Base-by-base conservation (phyloP, 2,797 vertebrate species). In the Menidia menidia region DNA sequence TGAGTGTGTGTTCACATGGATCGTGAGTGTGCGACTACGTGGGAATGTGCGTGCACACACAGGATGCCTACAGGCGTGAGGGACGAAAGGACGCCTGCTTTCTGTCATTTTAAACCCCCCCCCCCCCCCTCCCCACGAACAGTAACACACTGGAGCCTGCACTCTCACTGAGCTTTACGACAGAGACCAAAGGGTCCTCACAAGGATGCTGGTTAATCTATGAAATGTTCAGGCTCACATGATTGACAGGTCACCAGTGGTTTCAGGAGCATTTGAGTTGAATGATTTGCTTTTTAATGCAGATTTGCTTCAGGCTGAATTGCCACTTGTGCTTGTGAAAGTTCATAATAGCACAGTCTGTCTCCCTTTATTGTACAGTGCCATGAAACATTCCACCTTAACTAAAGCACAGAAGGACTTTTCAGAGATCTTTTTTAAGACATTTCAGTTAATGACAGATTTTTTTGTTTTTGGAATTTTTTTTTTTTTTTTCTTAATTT, bases 291-390 rank as follows among this genome's bases (percentile, higher is more conserved):
- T 77, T 85, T 85, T 86, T 65, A 52, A 86, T 59, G 78, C 60
- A 30, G 64, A 77, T 80, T 81, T 52, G 62, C 68, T 79, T 83
- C 58, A 41, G 54, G 75, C 77, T 83, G 71, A 56, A 83, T 86
- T 60, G 75, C 87, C 76, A 75, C 67, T 83, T 76, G 85, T 88
- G 81, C 84, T 86, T 10, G 62, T 81, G 64, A 82, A 84, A 86
- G 81, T 84, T 54, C 4, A 80, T 75, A 81, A 88, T 77, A 89
- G 88, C 89, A 90, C 90, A 90, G 82, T 80, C 42, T 74, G 77
- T 88, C 82, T 91, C 90, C 88, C 88, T 92, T 91, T 92, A 92
- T 84, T 89, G 87, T 89, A 87, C 88, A 92, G 88, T 89, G 88
- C 90, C 89, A 92, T 89, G 87, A 89, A 65, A 92, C 90, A 92